Conservation (phyloP, 2,113 vertebrate species). For the Gymnogyps californianus region DNA sequence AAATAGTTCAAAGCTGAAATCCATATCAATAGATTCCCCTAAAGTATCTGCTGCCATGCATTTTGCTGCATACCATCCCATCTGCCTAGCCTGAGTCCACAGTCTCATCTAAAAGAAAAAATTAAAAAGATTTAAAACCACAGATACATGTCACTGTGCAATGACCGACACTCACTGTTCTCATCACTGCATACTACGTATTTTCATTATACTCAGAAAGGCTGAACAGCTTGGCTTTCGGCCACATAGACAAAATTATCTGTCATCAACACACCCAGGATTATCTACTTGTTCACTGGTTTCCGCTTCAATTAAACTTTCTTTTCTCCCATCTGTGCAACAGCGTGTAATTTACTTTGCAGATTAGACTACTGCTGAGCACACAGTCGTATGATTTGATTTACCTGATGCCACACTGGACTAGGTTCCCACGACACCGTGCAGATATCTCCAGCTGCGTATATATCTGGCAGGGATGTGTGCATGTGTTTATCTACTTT, state of each 20-base stretch:
- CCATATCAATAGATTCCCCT: slow-evolving; percentile 81
- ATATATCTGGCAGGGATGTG: slow-evolving; percentile 83
- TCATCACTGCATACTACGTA: accelerated
- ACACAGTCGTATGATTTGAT: accelerated
- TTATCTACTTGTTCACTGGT: not conserved
- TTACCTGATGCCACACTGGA: slow-evolving; percentile 90
- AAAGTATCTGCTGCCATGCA: slow-evolving; percentile 82
- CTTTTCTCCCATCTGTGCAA: not conserved
- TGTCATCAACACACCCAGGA: not conserved
- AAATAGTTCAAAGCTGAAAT: slow-evolving; percentile 98
- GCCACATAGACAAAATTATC: not conserved
- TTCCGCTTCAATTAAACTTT: not conserved
- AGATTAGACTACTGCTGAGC: not conserved
- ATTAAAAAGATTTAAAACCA: not conserved
- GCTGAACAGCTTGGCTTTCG: not conserved
- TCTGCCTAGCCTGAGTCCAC: slow-evolving; percentile 97
- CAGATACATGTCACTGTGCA: accelerated
- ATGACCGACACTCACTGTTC: accelerated
- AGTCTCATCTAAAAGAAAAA: slow-evolving; percentile 87
- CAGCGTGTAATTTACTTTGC: not conserved
- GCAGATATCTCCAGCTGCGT: slow-evolving; percentile 93
- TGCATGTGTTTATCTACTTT: slow-evolving; percentile 86
- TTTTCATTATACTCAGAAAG: not conserved
- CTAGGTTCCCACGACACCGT: slow-evolving; percentile 85
- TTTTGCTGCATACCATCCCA: slow-evolving; percentile 92